phyloP scores from a whole-genome alignment of 2,113 vertebrate species.

The Cathartes aura region DNA sequence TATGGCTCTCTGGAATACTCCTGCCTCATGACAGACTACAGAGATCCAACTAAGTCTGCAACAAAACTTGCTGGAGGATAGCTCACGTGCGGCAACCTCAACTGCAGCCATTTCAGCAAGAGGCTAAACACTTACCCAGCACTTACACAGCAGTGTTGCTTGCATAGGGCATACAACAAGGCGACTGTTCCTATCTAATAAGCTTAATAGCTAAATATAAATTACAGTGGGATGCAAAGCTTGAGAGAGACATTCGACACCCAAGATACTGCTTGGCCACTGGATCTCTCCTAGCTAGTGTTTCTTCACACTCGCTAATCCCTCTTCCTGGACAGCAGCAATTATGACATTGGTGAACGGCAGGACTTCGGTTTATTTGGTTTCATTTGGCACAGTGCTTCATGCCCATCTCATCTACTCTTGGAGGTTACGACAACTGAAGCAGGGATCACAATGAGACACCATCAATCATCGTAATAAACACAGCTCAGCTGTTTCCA shows the following conservation, averaged over 20 bases:
- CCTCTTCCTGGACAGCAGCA: slow-evolving; percentile 38
- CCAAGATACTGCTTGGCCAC: neutral
- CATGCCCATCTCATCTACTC: neutral
- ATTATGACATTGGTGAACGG: neutral
- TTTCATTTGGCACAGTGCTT: neutral
- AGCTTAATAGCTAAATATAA: slow-evolving; percentile 51
- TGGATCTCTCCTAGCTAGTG: neutral
- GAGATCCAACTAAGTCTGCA: neutral
- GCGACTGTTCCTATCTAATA: neutral
- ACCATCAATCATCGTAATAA: neutral
- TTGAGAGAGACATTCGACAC: slow-evolving; percentile 27
- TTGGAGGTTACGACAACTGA: neutral
- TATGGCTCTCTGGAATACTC: neutral
- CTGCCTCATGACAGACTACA: neutral
- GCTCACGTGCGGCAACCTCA: neutral
- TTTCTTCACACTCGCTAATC: slow-evolving; percentile 31
- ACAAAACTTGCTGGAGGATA: neutral
- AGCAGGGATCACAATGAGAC: neutral
- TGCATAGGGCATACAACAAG: neutral
- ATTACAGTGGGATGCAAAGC: slow-evolving; percentile 20
- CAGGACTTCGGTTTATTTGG: neutral
- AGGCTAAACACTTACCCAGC: neutral
- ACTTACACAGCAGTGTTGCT: neutral
- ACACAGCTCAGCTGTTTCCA: slow-evolving; percentile 10
- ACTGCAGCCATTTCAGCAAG: neutral